Evolutionary conservation across 2,113 vertebrate species (phyloP).

Genomic region (Saguinus imperator): DNA sequence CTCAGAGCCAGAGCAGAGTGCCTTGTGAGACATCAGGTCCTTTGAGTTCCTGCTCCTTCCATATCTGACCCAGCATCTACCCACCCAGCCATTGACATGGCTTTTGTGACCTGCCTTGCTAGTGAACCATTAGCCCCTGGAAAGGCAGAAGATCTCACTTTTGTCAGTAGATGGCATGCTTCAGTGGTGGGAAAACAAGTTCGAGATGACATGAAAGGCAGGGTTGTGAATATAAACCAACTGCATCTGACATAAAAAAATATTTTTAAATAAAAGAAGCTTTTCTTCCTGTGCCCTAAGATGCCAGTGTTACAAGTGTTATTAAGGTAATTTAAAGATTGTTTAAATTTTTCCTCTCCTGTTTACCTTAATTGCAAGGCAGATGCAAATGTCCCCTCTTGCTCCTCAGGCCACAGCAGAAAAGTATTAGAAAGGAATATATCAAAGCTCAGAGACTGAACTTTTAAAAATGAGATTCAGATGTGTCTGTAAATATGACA

Average conservation of each 20-base stretch:
- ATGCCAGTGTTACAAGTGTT: not conserved
- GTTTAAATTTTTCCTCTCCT: not conserved
- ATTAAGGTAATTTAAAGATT: not conserved
- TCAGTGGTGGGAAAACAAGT: not conserved
- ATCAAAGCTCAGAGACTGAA: conserved; percentile 68
- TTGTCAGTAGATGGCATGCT: not conserved
- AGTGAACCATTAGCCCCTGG: not conserved
- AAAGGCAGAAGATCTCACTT: not conserved
- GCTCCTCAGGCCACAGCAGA: conserved; percentile 53
- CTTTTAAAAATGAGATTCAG: conserved; percentile 79
- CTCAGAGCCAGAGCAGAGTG: not conserved
- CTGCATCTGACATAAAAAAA: not conserved
- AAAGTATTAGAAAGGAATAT: conserved; percentile 61
- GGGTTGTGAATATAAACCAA: not conserved
- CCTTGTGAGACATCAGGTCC: not conserved
- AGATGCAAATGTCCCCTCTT: not conserved
- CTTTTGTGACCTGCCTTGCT: not conserved
- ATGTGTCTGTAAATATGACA: conserved; percentile 77
- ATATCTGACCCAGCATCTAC: not conserved
- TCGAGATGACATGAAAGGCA: not conserved
- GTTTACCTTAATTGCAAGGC: not conserved
- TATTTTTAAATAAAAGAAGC: not conserved
- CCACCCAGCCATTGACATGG: not conserved
- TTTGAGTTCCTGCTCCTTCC: not conserved
- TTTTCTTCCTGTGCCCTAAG: not conserved